Evolutionary conservation across 2,797 vertebrate genomes (phyloP).

Genomic region (Sarcophilus harrisii): DNA sequence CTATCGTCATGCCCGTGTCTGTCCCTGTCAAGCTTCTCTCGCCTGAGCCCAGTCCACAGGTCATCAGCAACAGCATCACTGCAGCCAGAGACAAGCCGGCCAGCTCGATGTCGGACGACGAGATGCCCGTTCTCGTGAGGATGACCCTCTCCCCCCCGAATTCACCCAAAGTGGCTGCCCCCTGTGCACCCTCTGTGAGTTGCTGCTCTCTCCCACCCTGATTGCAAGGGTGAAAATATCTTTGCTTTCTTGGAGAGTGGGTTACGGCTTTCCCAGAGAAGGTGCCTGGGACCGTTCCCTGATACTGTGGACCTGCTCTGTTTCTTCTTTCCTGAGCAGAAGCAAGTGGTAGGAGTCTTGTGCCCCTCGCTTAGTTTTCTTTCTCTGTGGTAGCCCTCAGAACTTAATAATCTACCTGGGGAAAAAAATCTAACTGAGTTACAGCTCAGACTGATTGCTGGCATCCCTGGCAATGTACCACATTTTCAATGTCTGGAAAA

Average conservation of each 20-base stretch:
- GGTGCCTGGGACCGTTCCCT: neutral
- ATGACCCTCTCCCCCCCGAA: constrained; percentile 86
- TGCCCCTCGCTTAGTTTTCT: neutral
- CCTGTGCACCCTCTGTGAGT: constrained; percentile 90
- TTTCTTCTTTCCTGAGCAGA: neutral
- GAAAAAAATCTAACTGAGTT: neutral
- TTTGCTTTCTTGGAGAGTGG: constrained; percentile 82
- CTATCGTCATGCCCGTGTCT: constrained; percentile 93
- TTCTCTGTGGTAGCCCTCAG: neutral
- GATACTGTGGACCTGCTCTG: neutral
- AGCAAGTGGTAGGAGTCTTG: neutral
- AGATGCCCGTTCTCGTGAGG: constrained; percentile 89
- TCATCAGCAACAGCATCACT: constrained; percentile 83
- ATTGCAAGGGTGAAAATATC: constrained; percentile 83
- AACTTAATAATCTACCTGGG: neutral
- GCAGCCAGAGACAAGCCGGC: constrained; percentile 85
- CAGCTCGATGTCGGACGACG: constrained; percentile 87
- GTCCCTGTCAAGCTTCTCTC: constrained; percentile 92
- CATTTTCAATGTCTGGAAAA: neutral
- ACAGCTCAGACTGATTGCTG: neutral
- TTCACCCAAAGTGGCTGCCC: constrained; percentile 87
- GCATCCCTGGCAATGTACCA: neutral
- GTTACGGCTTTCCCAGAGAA: constrained; percentile 13
- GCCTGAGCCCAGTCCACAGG: constrained; percentile 87
- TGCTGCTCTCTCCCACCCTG: constrained; percentile 84